Percentiles rank a stretch among this genome's conserved stretches.
Conservation (phyloP, 2,797 vertebrate species). For the Chiroxiphia lanceolata region DNA sequence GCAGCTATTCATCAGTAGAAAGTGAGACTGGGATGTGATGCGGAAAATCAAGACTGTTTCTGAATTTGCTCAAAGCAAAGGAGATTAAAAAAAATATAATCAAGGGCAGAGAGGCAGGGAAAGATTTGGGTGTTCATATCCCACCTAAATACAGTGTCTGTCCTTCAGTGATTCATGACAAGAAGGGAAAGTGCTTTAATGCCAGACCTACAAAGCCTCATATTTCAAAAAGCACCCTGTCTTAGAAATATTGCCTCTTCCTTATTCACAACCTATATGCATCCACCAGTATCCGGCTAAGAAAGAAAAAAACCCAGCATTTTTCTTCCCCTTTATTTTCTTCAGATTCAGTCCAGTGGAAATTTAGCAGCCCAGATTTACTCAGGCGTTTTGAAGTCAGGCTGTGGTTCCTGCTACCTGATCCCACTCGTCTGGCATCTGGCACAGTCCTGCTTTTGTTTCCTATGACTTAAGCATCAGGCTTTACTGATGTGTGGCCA, state of each 20-base stretch:
- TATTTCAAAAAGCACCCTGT: neutral
- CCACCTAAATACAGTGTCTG: neutral
- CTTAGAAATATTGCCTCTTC: neutral
- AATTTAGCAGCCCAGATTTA: conserved; percentile 49
- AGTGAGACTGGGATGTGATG: neutral
- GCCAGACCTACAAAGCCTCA: neutral
- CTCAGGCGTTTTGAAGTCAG: conserved; percentile 50
- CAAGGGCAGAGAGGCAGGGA: neutral
- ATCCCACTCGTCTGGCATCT: conserved; percentile 67
- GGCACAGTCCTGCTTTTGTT: conserved; percentile 69
- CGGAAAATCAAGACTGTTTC: neutral
- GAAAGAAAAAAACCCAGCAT: neutral
- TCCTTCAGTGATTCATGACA: neutral
- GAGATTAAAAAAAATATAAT: neutral
- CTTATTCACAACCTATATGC: neutral
- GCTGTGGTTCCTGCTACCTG: conserved; percentile 63
- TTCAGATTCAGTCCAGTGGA: conserved; percentile 26
- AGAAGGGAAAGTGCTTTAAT: conserved; percentile 17
- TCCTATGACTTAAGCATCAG: conserved; percentile 63
- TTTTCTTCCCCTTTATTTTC: conserved; percentile 13
- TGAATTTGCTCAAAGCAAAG: neutral
- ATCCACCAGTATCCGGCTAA: neutral
- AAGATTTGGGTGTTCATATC: neutral
- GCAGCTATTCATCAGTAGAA: neutral
- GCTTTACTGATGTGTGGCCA: conserved; percentile 63